A percentile compares a stretch with the other conserved stretches of the same genome.
These are phyloP conservation scores for Cavia aperea DNA, from an alignment of 2,113 vertebrate genomes.

Conservation along the genomic window DNA sequence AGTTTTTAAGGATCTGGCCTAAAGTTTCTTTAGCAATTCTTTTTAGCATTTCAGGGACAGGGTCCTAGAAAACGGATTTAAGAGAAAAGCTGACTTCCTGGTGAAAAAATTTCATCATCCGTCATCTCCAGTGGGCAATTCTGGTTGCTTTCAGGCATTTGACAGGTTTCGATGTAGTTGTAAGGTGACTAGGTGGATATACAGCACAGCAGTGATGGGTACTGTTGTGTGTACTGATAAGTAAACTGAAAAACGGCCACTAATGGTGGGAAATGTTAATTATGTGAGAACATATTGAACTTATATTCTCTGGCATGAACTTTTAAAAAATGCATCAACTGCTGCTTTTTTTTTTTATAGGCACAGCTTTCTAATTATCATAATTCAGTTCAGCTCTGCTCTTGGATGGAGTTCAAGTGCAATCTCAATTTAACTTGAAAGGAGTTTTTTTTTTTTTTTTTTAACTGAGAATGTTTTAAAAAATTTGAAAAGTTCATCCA, in stretches of 20 bases:
- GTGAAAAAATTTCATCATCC: background rate
- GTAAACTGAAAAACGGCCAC: constrained; percentile 80
- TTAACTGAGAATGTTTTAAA: constrained; percentile 74
- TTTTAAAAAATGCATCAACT: constrained; percentile 79
- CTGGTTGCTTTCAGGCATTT: constrained; percentile 47
- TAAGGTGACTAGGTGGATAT: constrained; percentile 70
- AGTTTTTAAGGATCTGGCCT: constrained; percentile 11
- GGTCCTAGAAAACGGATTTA: constrained; percentile 23
- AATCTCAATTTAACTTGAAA: constrained; percentile 82
- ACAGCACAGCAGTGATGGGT: constrained; percentile 71
- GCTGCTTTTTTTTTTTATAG: constrained; percentile 71
- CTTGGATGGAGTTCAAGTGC: constrained; percentile 79
- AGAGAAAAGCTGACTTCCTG: constrained; percentile 4
- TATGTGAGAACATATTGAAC: constrained; percentile 84
- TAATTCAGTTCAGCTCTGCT: constrained; percentile 80
- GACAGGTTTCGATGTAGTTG: constrained; percentile 63
- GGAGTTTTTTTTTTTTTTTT: constrained; percentile 56
- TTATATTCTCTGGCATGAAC: constrained; percentile 82
- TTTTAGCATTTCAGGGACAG: background rate
- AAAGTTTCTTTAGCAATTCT: constrained; percentile 40
- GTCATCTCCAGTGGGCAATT: constrained; percentile 46
- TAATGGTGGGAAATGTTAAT: constrained; percentile 83
- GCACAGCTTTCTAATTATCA: constrained; percentile 83
- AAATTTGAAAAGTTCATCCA: constrained; percentile 76
- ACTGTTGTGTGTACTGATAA: constrained; percentile 79